Base-by-base conservation (phyloP, 1,140 invertebrate species). In the Caenorhabditis tropicalis region DNA sequence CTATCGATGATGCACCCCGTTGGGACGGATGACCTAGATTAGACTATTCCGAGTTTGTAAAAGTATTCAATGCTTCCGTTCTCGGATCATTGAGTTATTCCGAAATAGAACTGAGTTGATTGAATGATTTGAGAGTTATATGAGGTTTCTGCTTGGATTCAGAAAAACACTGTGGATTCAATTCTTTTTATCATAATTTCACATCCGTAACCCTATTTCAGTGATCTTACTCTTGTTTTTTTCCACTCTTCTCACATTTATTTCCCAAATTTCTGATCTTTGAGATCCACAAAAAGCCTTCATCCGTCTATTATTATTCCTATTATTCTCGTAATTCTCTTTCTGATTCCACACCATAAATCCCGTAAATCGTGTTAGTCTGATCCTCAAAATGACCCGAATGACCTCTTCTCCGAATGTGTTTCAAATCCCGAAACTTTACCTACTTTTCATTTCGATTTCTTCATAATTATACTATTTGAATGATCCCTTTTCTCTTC, bases 1-100 rank as follows among this genome's bases (percentile, higher is more conserved):
- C n/a, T n/a, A n/a, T 1, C 19, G 24, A 60, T 60, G 60, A 39
- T 70, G 9, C n/a, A n/a, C 60, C 60, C 60, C 60, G 60, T 70
- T 70, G 60, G 60, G 60, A 36, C 60, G 60, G 60, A 15, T 70
- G 60, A 70, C 60, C 60, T 70, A 70, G 60, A 36, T 70, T 70
- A 70, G 19, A 39, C 60, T 70, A 70, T 70, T 70, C 60, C 29
- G 60, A 70, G 60, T 70, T 70, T 24, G 31, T 12, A 29, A 31
- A 29, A 60, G 9, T 9, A 60, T 29, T 6, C 33, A 33, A 70
- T 70, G 60, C 33, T 70, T 70, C 33, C 60, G 31, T 70, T 70
- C 60, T 70, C 60, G 60, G 60, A 39, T 70, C 60, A 70, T 70
- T 70, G 31, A 39, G 21, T 39, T 4, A 31, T 58, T 58, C 27